These are phyloP conservation scores for Platyura marginata DNA, from an alignment of 1,140 invertebrate genomes.

Conservation along the genomic window DNA sequence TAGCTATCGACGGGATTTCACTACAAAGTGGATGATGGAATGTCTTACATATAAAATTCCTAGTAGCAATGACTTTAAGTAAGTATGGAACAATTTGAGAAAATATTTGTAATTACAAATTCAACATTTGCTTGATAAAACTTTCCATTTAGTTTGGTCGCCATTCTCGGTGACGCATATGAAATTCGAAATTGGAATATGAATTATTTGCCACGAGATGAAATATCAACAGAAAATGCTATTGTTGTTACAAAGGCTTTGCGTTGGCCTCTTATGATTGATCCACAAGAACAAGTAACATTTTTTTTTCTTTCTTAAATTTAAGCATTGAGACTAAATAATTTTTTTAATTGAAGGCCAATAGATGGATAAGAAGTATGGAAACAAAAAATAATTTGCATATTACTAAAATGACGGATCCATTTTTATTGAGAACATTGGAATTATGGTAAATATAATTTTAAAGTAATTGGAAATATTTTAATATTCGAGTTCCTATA, in stretches of 20 bases:
- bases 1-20: conserved; percentile 46
- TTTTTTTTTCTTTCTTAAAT: conserved; percentile 5
- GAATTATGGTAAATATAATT: conserved; percentile 33
- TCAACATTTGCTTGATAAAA: too few relatives aligned
- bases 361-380: conserved; percentile 71
- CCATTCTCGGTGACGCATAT: conserved; percentile 63
- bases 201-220: conserved; percentile 61
- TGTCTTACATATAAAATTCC: conserved; percentile 43
- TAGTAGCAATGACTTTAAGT: conserved; percentile 44
- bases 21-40: conserved; percentile 43
- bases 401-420: conserved; percentile 57
- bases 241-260: conserved; percentile 62
- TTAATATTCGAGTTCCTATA: too few relatives aligned
- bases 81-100: conserved; percentile 6
- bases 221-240: conserved; percentile 72
- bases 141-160: conserved; percentile 45
- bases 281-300: conserved; percentile 69
- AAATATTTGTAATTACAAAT: too few relatives aligned
- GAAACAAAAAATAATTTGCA: conserved; percentile 52
- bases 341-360: conserved; percentile 37
- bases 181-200: conserved; percentile 72
- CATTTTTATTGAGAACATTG: conserved; percentile 51
- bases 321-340: not conserved
- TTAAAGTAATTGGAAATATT: too few relatives aligned
- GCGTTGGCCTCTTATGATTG: conserved; percentile 76